Percentiles rank a stretch among this genome's conserved stretches.
Evolutionary conservation across 2,888 invertebrate genomes (phyloP).

Genomic region (Listrodromus nycthemerus): DNA sequence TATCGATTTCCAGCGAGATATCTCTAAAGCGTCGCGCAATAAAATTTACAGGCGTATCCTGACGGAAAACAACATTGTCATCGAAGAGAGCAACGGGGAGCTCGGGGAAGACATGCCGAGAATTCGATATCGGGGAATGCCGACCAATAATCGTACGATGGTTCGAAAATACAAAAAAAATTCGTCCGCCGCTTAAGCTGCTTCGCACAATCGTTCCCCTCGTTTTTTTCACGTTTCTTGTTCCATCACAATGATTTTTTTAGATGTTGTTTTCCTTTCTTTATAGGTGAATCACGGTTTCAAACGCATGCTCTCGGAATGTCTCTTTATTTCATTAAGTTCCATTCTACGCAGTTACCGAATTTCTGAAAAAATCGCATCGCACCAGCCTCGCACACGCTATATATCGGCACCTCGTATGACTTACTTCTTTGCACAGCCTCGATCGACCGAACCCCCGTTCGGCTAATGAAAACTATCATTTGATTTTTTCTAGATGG

Average conservation of each 20-base stretch:
- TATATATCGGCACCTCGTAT: constrained; percentile 41
- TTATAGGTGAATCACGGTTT: constrained; percentile 13
- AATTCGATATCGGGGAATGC: constrained; percentile 79
- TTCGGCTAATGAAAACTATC: constrained; percentile 61
- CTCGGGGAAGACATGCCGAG: constrained; percentile 79
- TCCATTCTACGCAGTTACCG: neutral
- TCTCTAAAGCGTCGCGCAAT: constrained; percentile 35
- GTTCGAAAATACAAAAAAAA: constrained; percentile 76
- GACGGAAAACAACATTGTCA: constrained; percentile 80
- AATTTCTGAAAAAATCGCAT: constrained; percentile 34
- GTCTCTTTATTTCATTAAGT: constrained; percentile 8
- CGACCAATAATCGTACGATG: constrained; percentile 82
- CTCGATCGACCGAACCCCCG: constrained; percentile 55
- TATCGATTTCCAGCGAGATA: neutral
- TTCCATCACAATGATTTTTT: constrained; percentile 15
- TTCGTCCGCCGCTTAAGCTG: constrained; percentile 69
- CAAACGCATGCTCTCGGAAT: neutral
- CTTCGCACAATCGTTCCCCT: constrained; percentile 57
- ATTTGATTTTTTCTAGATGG: constrained; percentile 79
- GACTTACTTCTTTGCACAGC: constrained; percentile 46
- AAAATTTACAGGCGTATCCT: constrained; percentile 79
- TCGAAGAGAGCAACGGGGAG: constrained; percentile 80
- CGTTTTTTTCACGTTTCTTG: constrained; percentile 13
- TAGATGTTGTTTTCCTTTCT: constrained; percentile 12
- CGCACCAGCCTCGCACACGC: constrained; percentile 51